phyloP scores from a whole-genome alignment of 2,888 invertebrate genomes.

The Dolichomitus sp. region DNA sequence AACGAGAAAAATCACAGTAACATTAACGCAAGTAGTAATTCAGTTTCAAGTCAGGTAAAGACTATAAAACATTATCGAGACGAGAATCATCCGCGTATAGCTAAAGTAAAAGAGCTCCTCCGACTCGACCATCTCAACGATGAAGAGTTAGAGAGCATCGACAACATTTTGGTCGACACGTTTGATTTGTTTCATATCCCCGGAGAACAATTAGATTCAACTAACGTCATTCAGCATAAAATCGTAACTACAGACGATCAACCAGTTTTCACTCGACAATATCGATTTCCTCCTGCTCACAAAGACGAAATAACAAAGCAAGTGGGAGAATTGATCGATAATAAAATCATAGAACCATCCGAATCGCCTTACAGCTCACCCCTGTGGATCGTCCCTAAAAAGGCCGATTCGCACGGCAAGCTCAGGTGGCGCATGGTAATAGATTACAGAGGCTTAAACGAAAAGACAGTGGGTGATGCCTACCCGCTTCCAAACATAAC shows the following conservation, averaged over 20 bases:
- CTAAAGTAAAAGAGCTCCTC: background rate
- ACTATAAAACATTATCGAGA: background rate
- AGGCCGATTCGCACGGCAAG: no score
- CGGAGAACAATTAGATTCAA: background rate
- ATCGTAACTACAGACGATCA: background rate
- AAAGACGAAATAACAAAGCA: background rate
- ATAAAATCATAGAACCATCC: background rate
- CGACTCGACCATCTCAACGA: conserved; percentile 11
- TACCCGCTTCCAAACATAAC: no score
- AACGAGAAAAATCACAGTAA: no score
- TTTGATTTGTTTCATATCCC: background rate
- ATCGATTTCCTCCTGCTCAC: background rate
- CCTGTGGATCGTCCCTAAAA: background rate
- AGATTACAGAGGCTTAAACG: no score
- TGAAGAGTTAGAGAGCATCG: background rate
- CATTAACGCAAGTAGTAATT: background rate
- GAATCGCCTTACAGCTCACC: background rate
- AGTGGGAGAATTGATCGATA: background rate
- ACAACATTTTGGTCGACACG: background rate
- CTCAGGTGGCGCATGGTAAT: no score
- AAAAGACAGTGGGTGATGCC: no score
- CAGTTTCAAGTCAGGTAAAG: background rate
- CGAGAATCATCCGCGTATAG: no score
- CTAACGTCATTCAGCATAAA: background rate
- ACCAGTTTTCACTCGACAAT: background rate